Evolutionary conservation across 2,888 invertebrate genomes (phyloP).

Genomic region (Xestia rhomboidea): DNA sequence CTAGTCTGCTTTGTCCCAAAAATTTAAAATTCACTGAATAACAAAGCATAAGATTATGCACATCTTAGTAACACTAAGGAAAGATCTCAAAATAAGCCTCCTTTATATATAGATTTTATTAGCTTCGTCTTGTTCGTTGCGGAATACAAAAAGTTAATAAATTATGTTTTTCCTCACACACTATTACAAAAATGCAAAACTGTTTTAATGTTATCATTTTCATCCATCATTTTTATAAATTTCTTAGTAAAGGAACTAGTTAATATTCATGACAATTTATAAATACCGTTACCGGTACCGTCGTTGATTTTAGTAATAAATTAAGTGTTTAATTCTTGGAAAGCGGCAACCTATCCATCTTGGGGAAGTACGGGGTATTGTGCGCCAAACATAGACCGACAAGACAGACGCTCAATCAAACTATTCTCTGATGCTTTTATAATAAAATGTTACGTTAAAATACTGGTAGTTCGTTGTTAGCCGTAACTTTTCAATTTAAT

Average conservation of each 20-base stretch:
- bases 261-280: slow-evolving; percentile 46
- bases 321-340: slow-evolving; percentile 48
- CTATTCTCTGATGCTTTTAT: slow-evolving; percentile 22
- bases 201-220: background rate
- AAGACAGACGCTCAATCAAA: slow-evolving; percentile 49
- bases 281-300: too few species aligned
- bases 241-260: slow-evolving; percentile 21
- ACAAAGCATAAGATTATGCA: background rate
- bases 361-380: slow-evolving; percentile 36
- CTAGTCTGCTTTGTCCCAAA: background rate
- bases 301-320: slow-evolving; percentile 53
- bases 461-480: background rate
- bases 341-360: slow-evolving; percentile 49
- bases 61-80: background rate
- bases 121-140: too few species aligned
- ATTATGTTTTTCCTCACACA: background rate
- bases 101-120: too few species aligned
- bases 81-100: background rate
- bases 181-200: slow-evolving; percentile 4
- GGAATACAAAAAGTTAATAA: too few species aligned
- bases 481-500: background rate
- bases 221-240: slow-evolving; percentile 39
- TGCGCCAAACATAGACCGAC: slow-evolving; percentile 28
- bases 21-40: background rate
- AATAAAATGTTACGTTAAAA: slow-evolving; percentile 1